Evolutionary conservation across 2,113 vertebrate species (phyloP), one percentile per base, ranked within the genome.

Genomic region (Pelmatolapia mariae): DNA sequence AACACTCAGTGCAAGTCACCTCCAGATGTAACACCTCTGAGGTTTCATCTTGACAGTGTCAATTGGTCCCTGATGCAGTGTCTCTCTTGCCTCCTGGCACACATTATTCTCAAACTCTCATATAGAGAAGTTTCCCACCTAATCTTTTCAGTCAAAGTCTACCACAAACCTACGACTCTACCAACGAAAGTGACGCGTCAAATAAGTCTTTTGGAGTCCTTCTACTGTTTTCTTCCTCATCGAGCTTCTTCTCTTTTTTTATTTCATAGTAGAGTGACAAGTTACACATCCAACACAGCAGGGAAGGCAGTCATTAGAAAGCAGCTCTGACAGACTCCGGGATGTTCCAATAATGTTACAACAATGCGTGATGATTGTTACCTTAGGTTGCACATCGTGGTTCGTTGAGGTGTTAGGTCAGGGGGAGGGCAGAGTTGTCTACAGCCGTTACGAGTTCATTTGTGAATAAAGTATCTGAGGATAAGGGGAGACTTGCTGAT

Each of bases 11-110:
- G 83, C 87, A 78, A 89, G 90, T 93, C 92, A 91, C 89, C 92
- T 92, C 84, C 92, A 93, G 93, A 94, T 94, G 86, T 91, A 91
- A 94, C 92, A 91, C 93, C 91, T 93, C 89, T 18, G 80, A 93
- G 88, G 91, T 87, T 91, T 84, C 89, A 91, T 91, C 93, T 86
- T 85, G 91, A 87, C 86, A 85, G 86, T 86, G 93, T 93, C 92
- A 89, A 94, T 91, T 93, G 92, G 89, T 93, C 93, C 92, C 91
- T 13, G 90, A 91, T 92, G 92, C 85, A 83, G 89, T 82, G 89
- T 87, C 90, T 92, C 16, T 81, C 82, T 87, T 88, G 88, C 90
- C 88, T 93, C 71, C 63, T 54, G 86, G 81, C 79, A 56, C 76
- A 53, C 31, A 47, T 83, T 92, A 92, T 94, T 92, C 91, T 87